Conservation (phyloP, 2,113 vertebrate species). For the Arenaria interpres region DNA sequence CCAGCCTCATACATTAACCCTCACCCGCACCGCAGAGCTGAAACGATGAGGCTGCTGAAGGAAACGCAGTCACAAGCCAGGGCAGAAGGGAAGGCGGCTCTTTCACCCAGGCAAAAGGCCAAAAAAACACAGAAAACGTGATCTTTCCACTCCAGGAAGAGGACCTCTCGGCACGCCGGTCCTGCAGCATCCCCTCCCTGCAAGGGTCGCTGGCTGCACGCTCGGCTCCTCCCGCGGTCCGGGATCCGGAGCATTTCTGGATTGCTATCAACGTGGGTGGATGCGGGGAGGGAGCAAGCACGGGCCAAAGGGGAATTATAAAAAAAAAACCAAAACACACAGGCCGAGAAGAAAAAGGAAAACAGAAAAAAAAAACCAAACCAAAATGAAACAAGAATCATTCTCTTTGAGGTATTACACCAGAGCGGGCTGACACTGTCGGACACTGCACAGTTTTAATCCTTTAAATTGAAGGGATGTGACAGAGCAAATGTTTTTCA, state of each 20-base stretch:
- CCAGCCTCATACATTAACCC: not conserved
- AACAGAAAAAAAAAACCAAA: not conserved
- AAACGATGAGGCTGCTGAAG: not conserved
- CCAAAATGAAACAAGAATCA: not conserved
- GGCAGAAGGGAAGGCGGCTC: not conserved
- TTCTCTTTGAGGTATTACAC: not conserved
- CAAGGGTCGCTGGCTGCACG: not conserved
- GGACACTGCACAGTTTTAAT: not conserved
- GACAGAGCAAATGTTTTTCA: not conserved
- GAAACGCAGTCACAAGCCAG: not conserved
- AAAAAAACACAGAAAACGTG: not conserved
- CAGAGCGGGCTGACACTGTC: not conserved
- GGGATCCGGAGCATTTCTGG: not conserved
- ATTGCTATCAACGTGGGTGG: not conserved
- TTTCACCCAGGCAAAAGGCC: not conserved
- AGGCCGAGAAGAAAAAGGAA: not conserved
- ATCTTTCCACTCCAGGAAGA: not conserved
- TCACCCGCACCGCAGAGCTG: not conserved
- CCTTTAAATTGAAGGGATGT: not conserved
- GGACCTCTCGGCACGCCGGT: fast-evolving
- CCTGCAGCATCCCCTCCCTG: not conserved
- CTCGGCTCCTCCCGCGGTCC: fast-evolving
- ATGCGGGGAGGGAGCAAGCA: not conserved
- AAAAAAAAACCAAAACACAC: not conserved
- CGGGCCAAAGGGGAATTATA: not conserved